Base-by-base conservation (phyloP, 1,140 invertebrate genomes). In the Bursaphelenchus mucronatus region DNA sequence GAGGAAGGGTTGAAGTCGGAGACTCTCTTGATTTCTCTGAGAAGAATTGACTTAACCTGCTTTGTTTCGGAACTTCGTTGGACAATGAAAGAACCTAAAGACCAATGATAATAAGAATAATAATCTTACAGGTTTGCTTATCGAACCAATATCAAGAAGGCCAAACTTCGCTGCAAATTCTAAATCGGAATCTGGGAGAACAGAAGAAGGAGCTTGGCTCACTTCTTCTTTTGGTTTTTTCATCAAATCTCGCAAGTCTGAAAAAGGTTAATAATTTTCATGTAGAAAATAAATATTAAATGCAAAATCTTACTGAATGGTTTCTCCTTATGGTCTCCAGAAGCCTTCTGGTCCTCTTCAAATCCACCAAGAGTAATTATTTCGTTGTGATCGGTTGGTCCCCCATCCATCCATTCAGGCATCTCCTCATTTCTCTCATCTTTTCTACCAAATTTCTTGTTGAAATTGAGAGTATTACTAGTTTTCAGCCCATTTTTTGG, bases 341-440 rank as follows among this genome's bases (percentile, higher is more conserved):
- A n/a, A 15, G 13, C 19, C 17, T 30, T 62, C 19, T 30, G 21
- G 11, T 57, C 19, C 11, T 74, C 71, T 13, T 75, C 69, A 50
- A 74, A 74, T 13, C 71, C 71, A 17, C 53, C 57, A 39, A 74
- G 49, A 45, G 66, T 66, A 15, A 74, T 74, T 63, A 74, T 59
- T 19, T 74, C 71, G 39, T 65, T 61, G 41, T 69, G 70, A 13
- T 61, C 70, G 8, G 63, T 68, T 8, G 71, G 71, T 21, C 70
- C 71, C 19, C 74, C 71, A 5, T 70, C 67, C 19, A 74, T 63
- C 71, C 71, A 74, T 57, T 74, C 71, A 19, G 71, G 71, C 10
- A 74, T 10, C 40, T 65, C 67, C 55, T 74, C 71, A 44, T 63
- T 56, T 10, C 40, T 51, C 19, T 67, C 30, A 5, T 55, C 62